Evolutionary conservation across 2,888 invertebrate species (phyloP), one percentile per base, ranked within the genome.

Genomic region (Rhagophthalmus giganteus): DNA sequence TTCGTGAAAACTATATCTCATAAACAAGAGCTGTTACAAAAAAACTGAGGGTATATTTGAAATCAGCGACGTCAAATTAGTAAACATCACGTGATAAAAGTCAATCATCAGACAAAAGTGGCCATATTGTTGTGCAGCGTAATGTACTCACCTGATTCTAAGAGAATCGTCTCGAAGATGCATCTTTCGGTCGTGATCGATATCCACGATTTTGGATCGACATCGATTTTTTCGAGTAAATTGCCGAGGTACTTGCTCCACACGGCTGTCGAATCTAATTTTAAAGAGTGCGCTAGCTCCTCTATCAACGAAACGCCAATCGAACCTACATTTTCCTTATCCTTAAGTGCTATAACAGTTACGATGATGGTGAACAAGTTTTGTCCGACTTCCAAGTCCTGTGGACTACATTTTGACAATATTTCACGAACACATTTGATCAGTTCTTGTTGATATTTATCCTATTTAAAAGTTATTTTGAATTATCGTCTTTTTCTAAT

Each of bases 161-260:
- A 63, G 34, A 88, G 67, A 15, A 82, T 75, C 12, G 82, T 79
- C 59, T 84, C 81, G 64, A 91, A 84, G 57, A 91, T 78, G 48
- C 82, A 81, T 28, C 84, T 77, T 62, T 90, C 85, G 0, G 84
- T 79, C 1, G 82, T 82, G 39, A 83, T 75, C 44, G 81, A 71
- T 0, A 80, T 83, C 91, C 90, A 91, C 0, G 79, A 72, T 52
- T 79, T 74, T 3, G 81, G 81, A 57, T 79, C 80, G 40, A 74
- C 76, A 31, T 79, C 78, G 38, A 87, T 79, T 11, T 74, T 74
- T 0, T 75, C 69, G 14, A 88, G 66, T 5, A 86, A 65, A 2
- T 68, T 64, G 1, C 74, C 69, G 7, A 81, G 71, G 64, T 84
- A 79, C 33, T 67, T 67, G 39, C 73, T 72, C 66, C 84, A 85